Evolutionary conservation across 2,888 invertebrate species (phyloP), one percentile per base, ranked within the genome.

Genomic region (Watsonalla binaria): DNA sequence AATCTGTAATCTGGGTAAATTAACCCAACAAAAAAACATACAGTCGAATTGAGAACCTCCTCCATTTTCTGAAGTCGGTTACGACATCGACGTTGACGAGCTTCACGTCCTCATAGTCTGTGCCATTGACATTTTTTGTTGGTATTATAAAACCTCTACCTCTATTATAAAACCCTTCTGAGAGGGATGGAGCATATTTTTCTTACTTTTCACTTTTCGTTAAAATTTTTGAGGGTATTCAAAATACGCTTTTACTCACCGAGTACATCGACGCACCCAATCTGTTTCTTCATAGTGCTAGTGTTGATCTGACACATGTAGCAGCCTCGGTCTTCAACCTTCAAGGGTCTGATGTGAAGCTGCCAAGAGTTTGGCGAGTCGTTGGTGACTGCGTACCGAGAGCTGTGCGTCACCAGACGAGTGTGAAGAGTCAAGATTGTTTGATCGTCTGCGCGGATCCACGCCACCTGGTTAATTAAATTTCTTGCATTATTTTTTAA

Each of bases 301-400:
- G 95, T 95, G 79, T 95, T 95, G 64, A 95, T 94, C 84, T 95
- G 95, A 75, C 95, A 95, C 95, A 95, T 95, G 81, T 95, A 95
- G 72, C 95, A 95, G 7, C 95, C 95, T 56, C 94, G 92, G 78
- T 95, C 95, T 52, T 94, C 92, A 63, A 95, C 94, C 82, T 93
- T 93, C 63, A 95, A 88, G 52, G 94, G 94, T 49, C 94, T 82
- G 64, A 95, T 94, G 76, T 94, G 94, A 45, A 95, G 91, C 74
- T 94, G 94, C 95, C 95, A 95, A 45, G 94, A 94, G 57, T 92
- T 90, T 35, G 94, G 92, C 7, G 93, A 93, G 81, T 95, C 95
- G 75, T 94, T 92, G 55, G 92, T 93, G 59, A 95, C 94, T 11
- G 93, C 92, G 69, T 95, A 94, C 42, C 95, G 91, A 0, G 94